phyloP scores from a whole-genome alignment of 2,888 invertebrate species.

The Oscheius sp. region DNA sequence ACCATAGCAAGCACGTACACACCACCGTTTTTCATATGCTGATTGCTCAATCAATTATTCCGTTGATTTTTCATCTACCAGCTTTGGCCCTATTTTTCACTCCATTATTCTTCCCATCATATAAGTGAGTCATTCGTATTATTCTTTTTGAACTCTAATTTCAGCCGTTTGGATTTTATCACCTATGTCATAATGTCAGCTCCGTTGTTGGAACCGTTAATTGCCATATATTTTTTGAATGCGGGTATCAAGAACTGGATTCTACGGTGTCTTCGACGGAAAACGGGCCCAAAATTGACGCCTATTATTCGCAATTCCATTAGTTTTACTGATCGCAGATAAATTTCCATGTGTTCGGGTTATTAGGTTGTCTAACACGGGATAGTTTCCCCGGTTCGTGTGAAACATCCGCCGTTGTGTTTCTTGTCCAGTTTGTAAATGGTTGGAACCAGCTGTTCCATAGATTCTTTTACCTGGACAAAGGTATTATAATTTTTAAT shows the following conservation, averaged over 20 bases:
- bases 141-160: neutral
- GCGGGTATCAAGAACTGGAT: neutral
- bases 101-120: neutral
- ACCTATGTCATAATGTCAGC: neutral
- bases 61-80: neutral
- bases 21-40: neutral
- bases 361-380: neutral
- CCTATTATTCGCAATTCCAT: neutral
- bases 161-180: neutral
- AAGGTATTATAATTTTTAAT: neutral
- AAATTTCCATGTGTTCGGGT: neutral
- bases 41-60: neutral
- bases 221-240: neutral
- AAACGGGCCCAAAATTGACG: neutral
- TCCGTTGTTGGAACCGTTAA: neutral
- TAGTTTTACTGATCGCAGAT: no score
- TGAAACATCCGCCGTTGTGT: conserved; percentile 30
- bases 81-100: neutral
- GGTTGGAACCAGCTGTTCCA: conserved; percentile 3
- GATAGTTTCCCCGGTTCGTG: conserved; percentile 15
- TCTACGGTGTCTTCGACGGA: neutral
- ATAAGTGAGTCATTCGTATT: neutral
- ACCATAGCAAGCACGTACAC: neutral
- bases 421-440: neutral
- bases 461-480: conserved; percentile 22